phyloP scores from a whole-genome alignment of 2,888 invertebrate genomes.

The Microdon myrmicae region DNA sequence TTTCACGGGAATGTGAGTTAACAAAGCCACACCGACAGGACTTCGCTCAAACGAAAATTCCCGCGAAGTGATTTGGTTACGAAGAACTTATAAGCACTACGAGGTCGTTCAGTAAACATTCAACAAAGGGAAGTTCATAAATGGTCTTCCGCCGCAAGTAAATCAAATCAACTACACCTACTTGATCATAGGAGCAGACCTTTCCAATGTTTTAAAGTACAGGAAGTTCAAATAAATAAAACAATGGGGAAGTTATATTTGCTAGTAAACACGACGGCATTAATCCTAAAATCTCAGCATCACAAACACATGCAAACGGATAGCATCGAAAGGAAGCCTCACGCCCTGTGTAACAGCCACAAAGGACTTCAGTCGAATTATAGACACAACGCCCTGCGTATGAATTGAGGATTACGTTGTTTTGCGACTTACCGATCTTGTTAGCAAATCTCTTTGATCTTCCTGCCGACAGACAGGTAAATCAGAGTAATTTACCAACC shows the following conservation, averaged over 20 bases:
- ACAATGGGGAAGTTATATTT: constrained; percentile 34
- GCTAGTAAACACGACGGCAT: constrained; percentile 28
- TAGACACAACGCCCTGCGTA: constrained; percentile 9
- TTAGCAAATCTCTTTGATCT: constrained; percentile 15
- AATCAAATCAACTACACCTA: no score
- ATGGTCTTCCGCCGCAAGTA: no score
- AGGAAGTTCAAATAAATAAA: constrained; percentile 11
- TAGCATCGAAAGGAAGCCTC: constrained; percentile 22
- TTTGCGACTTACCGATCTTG: constrained; percentile 32
- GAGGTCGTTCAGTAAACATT: no score
- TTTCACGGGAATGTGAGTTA: no score
- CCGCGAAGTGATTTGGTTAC: no score
- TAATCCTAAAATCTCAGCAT: constrained; percentile 9
- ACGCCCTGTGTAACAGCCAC: constrained; percentile 34
- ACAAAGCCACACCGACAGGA: no score
- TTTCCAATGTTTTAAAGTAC: neutral
- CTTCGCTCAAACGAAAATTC: no score
- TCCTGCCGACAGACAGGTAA: constrained; percentile 17
- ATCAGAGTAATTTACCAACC: constrained; percentile 29
- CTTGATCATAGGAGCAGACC: no score
- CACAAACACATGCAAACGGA: constrained; percentile 26
- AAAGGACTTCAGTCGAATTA: constrained; percentile 2
- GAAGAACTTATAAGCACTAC: no score
- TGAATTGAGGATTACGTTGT: constrained; percentile 26
- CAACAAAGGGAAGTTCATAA: no score